Conservation (phyloP, 2,888 invertebrate genomes). For the Muschampia plurimacula region DNA sequence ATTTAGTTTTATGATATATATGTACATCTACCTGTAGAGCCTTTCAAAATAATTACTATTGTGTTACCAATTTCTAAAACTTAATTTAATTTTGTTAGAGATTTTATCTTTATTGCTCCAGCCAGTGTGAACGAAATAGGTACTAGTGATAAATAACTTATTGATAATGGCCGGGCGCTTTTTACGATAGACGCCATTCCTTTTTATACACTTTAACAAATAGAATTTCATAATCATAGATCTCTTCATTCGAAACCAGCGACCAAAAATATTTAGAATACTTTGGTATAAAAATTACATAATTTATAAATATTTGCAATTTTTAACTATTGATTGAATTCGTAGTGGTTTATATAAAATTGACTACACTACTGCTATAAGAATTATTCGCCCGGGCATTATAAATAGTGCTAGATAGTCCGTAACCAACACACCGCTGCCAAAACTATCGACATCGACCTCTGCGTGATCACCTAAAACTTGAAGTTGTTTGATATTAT, state of each 20-base stretch:
- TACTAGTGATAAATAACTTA: constrained; percentile 15
- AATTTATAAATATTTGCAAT: constrained; percentile 28
- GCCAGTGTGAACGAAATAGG: constrained; percentile 31
- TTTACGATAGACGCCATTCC: constrained; percentile 14
- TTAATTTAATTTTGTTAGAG: constrained; percentile 22
- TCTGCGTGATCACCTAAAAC: constrained; percentile 28
- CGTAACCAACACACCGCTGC: constrained; percentile 25
- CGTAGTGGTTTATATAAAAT: constrained; percentile 28
- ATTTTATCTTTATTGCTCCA: constrained; percentile 26
- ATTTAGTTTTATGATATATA: constrained; percentile 17
- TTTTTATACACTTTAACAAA: constrained; percentile 16
- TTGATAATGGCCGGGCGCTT: constrained; percentile 23
- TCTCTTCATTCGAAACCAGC: constrained; percentile 22
- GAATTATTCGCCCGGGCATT: constrained; percentile 28
- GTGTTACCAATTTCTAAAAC: constrained; percentile 5
- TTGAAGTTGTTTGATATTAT: constrained; percentile 39
- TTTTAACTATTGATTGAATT: constrained; percentile 20
- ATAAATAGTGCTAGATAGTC: constrained; percentile 17
- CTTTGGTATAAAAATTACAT: constrained; percentile 16
- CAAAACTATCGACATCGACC: constrained; percentile 25
- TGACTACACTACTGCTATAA: constrained; percentile 13
- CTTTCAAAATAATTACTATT: constrained; percentile 13
- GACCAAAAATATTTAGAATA: constrained; percentile 23
- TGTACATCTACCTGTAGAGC: constrained; percentile 13
- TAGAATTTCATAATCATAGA: constrained; percentile 11